phyloP scores from a whole-genome alignment of 2,797 vertebrate genomes.

The Synanceia verrucosa region DNA sequence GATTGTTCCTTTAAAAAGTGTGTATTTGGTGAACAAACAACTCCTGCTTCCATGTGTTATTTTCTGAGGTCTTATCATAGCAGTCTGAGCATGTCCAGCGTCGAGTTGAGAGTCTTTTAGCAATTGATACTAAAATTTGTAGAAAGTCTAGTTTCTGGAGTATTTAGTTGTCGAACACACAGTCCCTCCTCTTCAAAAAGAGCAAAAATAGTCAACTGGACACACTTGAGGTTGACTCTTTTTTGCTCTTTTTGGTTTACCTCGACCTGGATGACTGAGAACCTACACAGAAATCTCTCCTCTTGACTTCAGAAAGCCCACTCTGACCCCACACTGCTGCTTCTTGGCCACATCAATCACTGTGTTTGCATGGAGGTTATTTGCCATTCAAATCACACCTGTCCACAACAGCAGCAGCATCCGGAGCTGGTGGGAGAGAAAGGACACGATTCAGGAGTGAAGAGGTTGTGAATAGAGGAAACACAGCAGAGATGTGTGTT shows the following conservation, averaged over 20 bases:
- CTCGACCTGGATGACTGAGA: no score
- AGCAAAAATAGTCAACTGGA: no score
- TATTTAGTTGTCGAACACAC: no score
- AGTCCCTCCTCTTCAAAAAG: no score
- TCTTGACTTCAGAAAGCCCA: constrained; percentile 9
- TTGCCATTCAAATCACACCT: constrained; percentile 71
- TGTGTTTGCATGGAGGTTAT: constrained; percentile 59
- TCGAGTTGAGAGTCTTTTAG: neutral
- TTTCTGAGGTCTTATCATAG: neutral
- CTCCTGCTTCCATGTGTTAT: constrained; percentile 7
- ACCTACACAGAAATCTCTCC: no score
- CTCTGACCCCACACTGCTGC: neutral
- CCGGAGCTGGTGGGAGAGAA: constrained; percentile 38
- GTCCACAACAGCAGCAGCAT: constrained; percentile 59
- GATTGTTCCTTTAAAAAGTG: constrained; percentile 53
- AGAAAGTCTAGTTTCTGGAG: no score
- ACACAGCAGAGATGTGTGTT: neutral
- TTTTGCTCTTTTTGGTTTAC: no score
- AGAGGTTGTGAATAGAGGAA: neutral
- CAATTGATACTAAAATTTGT: neutral
- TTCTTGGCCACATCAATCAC: constrained; percentile 19
- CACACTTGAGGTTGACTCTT: no score
- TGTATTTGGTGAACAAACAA: constrained; percentile 38
- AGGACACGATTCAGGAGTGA: constrained; percentile 9
- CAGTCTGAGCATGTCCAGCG: neutral